Evolutionary conservation across 2,113 vertebrate species (phyloP).

Genomic region (Boleophthalmus pectinirostris): DNA sequence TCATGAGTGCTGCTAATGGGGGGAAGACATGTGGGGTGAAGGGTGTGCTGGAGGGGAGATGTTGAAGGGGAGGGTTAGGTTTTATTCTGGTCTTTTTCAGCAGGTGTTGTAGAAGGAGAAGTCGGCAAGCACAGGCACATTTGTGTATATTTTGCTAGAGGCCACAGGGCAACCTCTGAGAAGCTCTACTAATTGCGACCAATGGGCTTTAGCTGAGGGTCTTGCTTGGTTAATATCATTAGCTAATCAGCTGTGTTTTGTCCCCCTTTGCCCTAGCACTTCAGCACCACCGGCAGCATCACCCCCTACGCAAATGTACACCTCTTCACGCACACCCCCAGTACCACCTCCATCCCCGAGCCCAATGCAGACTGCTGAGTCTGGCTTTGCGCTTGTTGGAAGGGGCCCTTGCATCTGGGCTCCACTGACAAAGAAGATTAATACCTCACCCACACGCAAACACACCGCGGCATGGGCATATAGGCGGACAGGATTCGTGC

Average conservation of each 20-base stretch:
- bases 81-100: slow-evolving; percentile 30
- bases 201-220: slow-evolving; percentile 75
- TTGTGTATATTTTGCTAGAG: slow-evolving; percentile 29
- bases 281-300: slow-evolving; percentile 79
- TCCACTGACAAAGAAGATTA: slow-evolving; percentile 98
- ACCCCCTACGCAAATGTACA: slow-evolving; percentile 13
- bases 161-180: slow-evolving; percentile 68
- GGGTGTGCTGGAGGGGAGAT: slow-evolving; percentile 25
- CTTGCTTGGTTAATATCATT: slow-evolving; percentile 78
- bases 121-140: not conserved
- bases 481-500: slow-evolving; percentile 31
- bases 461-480: slow-evolving; percentile 39
- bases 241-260: slow-evolving; percentile 80
- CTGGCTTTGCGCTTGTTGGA: slow-evolving; percentile 90
- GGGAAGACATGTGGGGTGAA: slow-evolving; percentile 33
- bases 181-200: slow-evolving; percentile 78
- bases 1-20: slow-evolving; percentile 62
- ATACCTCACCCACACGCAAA: slow-evolving; percentile 82
- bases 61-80: slow-evolving; percentile 35
- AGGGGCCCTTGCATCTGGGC: slow-evolving; percentile 93
- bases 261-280: slow-evolving; percentile 71
- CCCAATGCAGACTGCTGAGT: slow-evolving; percentile 91
- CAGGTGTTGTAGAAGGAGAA: slow-evolving; percentile 38
- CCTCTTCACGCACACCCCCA: slow-evolving; percentile 22
- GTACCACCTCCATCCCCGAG: slow-evolving; percentile 73